Base-by-base conservation (phyloP, 2,888 invertebrate genomes). In the Imbricaverruca yamaguchii region DNA sequence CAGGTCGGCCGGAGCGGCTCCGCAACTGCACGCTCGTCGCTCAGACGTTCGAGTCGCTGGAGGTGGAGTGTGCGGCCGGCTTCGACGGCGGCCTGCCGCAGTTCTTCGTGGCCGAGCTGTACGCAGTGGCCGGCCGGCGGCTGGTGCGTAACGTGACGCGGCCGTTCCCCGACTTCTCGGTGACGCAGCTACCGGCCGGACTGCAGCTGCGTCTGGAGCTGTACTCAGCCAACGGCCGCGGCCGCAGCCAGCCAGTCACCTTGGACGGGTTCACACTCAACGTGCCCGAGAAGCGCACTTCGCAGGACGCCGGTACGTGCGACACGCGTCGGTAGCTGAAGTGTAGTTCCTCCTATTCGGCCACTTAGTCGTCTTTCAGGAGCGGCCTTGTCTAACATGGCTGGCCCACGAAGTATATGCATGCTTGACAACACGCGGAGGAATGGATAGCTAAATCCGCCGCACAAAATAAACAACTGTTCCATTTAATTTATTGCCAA, bases 1-100 rank as follows among this genome's bases (percentile, higher is more conserved):
- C 61, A 81, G 81, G 81, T 15, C 63, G 61, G 13, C 82, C 82
- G 39, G 82, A 82, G 23, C 80, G 67, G 57, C 80, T 74, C 8
- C 63, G n/a, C 57, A 77, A 65, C n/a, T 82, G 82, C 56, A 8
- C 21, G 11, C 77, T 82, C 10, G 74, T 39, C n/a, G 80, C 80
- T 77, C 80, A 82, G 56, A 82, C 80, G 23, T 80, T 63, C 57
- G 77, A 80, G 56, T 61, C 77, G 21, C 69, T 82, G 18, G 25
- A n/a, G 53, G 65, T 82, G n/a, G 74, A 80, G 39, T 82, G 82
- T 61, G 25, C 55, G 56, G 74, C 80, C n/a, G 82, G 82, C 80
- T 80, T 80, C 74, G 80, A 82, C 57, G 82, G 82, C 55, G 82
- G 82, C 18, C 82, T 82, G 21, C 21, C 63, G 21, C 82, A 82